phyloP scores from a whole-genome alignment of 1,140 invertebrate species.

The Pollicipes pollicipes region DNA sequence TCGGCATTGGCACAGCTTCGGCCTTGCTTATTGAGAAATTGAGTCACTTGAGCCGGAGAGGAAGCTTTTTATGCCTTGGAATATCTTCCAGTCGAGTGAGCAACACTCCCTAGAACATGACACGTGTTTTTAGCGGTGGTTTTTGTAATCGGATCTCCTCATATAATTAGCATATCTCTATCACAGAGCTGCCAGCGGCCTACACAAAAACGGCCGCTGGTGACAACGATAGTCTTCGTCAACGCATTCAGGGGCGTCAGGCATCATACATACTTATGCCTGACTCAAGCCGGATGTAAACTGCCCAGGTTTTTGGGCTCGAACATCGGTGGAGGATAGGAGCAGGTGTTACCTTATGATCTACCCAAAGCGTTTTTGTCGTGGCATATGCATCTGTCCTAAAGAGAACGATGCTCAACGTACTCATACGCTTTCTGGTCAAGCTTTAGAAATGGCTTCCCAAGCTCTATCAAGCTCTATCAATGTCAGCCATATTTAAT shows the following conservation, averaged over 20 bases:
- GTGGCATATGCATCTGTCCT: too few relatives aligned
- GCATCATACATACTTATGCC: neutral
- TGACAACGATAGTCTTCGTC: neutral
- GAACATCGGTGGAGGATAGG: neutral
- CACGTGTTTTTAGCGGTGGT: neutral
- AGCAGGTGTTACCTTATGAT: neutral
- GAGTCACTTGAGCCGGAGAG: neutral
- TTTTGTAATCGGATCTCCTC: neutral
- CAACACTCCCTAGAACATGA: neutral
- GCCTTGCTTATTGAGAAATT: constrained; percentile 1
- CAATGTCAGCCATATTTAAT: too few relatives aligned
- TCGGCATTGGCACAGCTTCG: neutral
- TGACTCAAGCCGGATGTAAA: neutral
- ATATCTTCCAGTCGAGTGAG: neutral
- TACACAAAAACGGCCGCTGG: neutral
- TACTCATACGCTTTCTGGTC: too few relatives aligned
- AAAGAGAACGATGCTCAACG: too few relatives aligned
- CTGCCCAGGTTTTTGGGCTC: neutral
- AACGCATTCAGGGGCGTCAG: neutral
- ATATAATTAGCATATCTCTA: neutral
- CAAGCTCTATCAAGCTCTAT: too few relatives aligned
- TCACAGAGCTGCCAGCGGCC: neutral
- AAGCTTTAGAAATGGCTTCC: too few relatives aligned
- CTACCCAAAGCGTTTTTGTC: too few relatives aligned
- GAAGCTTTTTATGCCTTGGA: neutral